phyloP scores from a whole-genome alignment of 2,797 vertebrate species.

The Hoplostethus atlanticus region DNA sequence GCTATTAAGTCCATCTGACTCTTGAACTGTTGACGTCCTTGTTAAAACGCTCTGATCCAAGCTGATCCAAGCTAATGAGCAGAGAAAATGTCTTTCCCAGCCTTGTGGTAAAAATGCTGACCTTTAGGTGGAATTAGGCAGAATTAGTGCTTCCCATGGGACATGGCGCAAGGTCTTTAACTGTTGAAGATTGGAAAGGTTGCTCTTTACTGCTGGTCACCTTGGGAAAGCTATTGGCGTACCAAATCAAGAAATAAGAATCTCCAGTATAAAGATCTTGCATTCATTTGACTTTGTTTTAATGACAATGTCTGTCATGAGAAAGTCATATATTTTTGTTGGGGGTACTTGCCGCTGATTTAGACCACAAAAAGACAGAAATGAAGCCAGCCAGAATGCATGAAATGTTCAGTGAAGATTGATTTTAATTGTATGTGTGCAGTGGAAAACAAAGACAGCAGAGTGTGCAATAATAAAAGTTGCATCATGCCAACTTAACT shows the following conservation, averaged over 20 bases:
- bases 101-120: background rate
- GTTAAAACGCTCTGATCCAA: background rate
- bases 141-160: background rate
- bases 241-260: background rate
- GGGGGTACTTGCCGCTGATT: background rate
- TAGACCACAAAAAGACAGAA: background rate
- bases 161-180: background rate
- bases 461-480: background rate
- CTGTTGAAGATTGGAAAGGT: background rate
- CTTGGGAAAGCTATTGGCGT: background rate
- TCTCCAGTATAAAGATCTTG: background rate
- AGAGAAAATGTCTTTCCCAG: conserved; percentile 6
- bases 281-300: background rate
- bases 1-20: conserved; percentile 16
- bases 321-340: background rate
- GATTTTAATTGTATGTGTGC: background rate
- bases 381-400: background rate
- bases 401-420: background rate
- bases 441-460: conserved; percentile 1
- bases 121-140: conserved; percentile 4
- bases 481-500: too few species aligned
- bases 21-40: background rate
- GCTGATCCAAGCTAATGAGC: conserved; percentile 16
- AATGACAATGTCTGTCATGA: background rate
- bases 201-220: background rate